These are phyloP conservation scores for Dasypogon diadema DNA, from an alignment of 2,888 invertebrate species.

Conservation along the genomic window DNA sequence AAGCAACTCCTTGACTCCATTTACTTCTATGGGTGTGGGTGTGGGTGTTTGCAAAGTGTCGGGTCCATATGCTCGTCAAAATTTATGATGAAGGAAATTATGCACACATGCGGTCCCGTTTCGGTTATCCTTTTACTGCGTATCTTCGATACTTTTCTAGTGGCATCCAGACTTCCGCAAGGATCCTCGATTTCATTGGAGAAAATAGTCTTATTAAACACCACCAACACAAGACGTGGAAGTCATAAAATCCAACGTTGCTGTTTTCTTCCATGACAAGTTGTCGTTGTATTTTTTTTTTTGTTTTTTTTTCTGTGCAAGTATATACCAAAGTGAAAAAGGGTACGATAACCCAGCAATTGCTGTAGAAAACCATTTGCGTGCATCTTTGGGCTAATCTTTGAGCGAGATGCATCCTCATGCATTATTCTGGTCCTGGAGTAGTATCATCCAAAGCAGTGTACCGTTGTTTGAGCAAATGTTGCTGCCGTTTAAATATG, in stretches of 20 bases:
- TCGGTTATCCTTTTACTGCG: slow-evolving; percentile 35
- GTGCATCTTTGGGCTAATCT: slow-evolving; percentile 40
- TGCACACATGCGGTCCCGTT: slow-evolving; percentile 53
- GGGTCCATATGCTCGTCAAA: slow-evolving; percentile 53
- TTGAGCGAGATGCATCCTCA: slow-evolving; percentile 25
- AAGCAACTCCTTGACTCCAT: slow-evolving; percentile 38
- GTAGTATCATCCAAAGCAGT: not conserved
- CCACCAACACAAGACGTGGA: not conserved
- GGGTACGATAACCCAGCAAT: slow-evolving; percentile 2
- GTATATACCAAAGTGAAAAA: not conserved
- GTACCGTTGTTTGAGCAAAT: slow-evolving; percentile 25
- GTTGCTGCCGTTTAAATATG: slow-evolving; percentile 25
- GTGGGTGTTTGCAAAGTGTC: slow-evolving; percentile 55
- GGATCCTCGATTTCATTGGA: not conserved
- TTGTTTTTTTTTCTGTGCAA: not conserved
- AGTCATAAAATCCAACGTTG: not conserved
- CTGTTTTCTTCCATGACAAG: not conserved
- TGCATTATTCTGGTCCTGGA: slow-evolving; percentile 28
- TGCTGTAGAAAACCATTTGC: slow-evolving; percentile 16
- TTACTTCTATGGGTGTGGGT: too few species aligned
- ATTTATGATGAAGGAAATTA: slow-evolving; percentile 55
- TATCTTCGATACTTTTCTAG: not conserved
- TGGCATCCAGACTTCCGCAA: not conserved
- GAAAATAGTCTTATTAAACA: not conserved
- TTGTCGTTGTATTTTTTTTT: too few species aligned